Base-by-base conservation (phyloP, 2,888 invertebrate genomes). In the Lasius fuliginosus region DNA sequence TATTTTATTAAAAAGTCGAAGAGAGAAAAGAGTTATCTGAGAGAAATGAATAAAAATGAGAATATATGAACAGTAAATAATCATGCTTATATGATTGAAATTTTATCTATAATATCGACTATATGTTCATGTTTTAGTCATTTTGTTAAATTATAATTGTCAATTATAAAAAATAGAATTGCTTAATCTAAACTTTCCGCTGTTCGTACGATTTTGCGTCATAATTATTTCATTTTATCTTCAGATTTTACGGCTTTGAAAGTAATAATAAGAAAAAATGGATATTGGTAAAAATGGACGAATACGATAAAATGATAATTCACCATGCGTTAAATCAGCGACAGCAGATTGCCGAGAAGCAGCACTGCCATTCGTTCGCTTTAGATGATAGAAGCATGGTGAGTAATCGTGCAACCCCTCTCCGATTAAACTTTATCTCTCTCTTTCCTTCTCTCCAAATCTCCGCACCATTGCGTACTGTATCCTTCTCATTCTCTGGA, bases 321-420 rank as follows among this genome's bases (percentile, higher is more conserved):
- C 49, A 1, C 49, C 18, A 40, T 15, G 2, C 5, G 9, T 11
- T n/a, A 3, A 8, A 74, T 33, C n/a, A 42, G 11, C 42, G 18
- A 75, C 30, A 49, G 15, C 15, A 9, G 58, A 42, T 42, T 33
- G 11, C 15, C 23, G 23, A 64, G 27, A 11, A 64, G 6, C 33
- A 49, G 6, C 46, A 3, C 12, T 4, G n/a, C 62, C 33, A 46
- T 30, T 60, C 75, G 33, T 23, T 36, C 23, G 23, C 3, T 65
- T 76, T 49, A 65, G 65, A 49, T 76, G 49, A 76, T 49, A 49
- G 65, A 76, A 65, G 6, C 60, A 42, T 64, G 75, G 65, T 76
- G 65, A 76, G 75, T 76, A 76, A 65, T 76, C 75, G 46, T 36
- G n/a, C 46, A 75, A 75, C 49, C 65, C 46, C 73, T 58, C 58